These are phyloP conservation scores for Octodonta nipae DNA, from an alignment of 2,888 invertebrate species.

Conservation along the genomic window DNA sequence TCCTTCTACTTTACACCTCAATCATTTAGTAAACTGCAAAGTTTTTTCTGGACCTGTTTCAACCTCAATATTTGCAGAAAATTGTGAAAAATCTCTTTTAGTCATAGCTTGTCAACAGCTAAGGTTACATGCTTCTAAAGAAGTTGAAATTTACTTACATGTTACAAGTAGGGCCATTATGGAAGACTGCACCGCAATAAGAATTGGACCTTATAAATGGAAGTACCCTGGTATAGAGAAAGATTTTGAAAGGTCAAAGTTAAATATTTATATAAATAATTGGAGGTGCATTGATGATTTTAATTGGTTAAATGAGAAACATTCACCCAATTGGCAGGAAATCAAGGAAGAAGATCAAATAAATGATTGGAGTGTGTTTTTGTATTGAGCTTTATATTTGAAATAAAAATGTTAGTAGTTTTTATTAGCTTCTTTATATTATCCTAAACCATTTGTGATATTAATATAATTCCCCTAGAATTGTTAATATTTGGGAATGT, in stretches of 20 bases:
- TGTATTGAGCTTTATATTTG: too few relatives aligned
- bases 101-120: constrained; percentile 86
- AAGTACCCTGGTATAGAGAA: constrained; percentile 52
- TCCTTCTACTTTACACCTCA: constrained; percentile 77
- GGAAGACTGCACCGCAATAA: constrained; percentile 71
- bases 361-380: constrained; percentile 12
- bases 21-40: constrained; percentile 60
- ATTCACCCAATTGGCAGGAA: constrained; percentile 67
- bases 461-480: too few relatives aligned
- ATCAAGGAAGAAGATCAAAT: constrained; percentile 17
- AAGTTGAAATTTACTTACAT: constrained; percentile 74
- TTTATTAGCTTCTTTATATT: too few relatives aligned
- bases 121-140: constrained; percentile 67
- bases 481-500: too few relatives aligned
- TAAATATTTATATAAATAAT: constrained; percentile 61
- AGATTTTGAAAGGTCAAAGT: constrained; percentile 60
- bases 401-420: too few relatives aligned
- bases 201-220: constrained; percentile 75
- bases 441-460: too few relatives aligned
- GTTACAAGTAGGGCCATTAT: constrained; percentile 90
- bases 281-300: constrained; percentile 87
- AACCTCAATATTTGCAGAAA: constrained; percentile 80
- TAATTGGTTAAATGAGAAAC: constrained; percentile 83
- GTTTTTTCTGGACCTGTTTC: constrained; percentile 78
- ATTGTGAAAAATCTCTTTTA: constrained; percentile 64